Percentiles rank a stretch among this genome's conserved stretches.
phyloP scores from a whole-genome alignment of 2,888 invertebrate genomes.

The Carabus problematicus region DNA sequence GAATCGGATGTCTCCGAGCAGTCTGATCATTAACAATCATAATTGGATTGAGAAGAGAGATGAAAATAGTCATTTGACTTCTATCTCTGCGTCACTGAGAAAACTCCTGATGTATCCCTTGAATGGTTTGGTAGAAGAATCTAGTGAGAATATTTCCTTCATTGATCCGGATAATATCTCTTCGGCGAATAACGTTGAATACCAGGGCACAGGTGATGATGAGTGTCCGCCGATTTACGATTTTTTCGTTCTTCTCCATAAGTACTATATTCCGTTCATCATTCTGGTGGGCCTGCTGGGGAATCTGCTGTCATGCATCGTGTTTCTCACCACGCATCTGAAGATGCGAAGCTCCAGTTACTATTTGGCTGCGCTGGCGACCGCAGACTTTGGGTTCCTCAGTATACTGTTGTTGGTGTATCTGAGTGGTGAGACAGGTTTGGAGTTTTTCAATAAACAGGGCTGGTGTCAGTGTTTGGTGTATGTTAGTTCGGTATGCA shows the following conservation, averaged over 20 bases:
- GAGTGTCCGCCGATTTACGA: slow-evolving; percentile 8
- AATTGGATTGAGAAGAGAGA: too few species aligned
- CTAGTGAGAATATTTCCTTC: neutral
- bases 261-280: slow-evolving; percentile 67
- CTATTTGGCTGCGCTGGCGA: slow-evolving; percentile 68
- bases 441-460: slow-evolving; percentile 62
- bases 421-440: slow-evolving; percentile 61
- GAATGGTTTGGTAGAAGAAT: slow-evolving; percentile 4
- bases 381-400: slow-evolving; percentile 68
- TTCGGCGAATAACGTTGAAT: neutral
- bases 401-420: slow-evolving; percentile 64
- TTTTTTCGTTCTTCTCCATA: slow-evolving; percentile 54
- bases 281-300: slow-evolving; percentile 67
- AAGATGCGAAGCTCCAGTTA: slow-evolving; percentile 69
- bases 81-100: neutral
- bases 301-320: slow-evolving; percentile 66
- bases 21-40: too few species aligned
- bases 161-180: neutral
- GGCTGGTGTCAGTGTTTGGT: slow-evolving; percentile 63
- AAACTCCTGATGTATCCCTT: neutral
- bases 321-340: slow-evolving; percentile 67
- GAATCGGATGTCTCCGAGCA: too few species aligned
- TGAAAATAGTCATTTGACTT: too few species aligned
- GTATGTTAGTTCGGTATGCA: slow-evolving; percentile 59
- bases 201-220: neutral